Evolutionary conservation across 2,888 invertebrate species (phyloP).

Genomic region (Brenthis hecate): DNA sequence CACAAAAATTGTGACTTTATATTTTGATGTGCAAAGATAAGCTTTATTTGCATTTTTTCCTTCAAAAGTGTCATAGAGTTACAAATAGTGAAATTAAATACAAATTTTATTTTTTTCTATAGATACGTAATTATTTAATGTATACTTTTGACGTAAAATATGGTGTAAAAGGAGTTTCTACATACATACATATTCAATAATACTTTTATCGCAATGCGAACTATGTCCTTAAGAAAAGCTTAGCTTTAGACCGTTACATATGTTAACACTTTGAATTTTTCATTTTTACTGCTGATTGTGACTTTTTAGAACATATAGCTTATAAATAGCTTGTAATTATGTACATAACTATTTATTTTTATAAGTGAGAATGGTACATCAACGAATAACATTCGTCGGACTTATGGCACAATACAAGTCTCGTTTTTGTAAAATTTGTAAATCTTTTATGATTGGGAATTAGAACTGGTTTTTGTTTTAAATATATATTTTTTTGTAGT

Average conservation of each 20-base stretch:
- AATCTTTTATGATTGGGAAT: not conserved
- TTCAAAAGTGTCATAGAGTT: too few relatives aligned
- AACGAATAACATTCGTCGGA: slow-evolving; percentile 13
- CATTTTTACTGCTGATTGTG: slow-evolving; percentile 1
- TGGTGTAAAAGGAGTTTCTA: too few relatives aligned
- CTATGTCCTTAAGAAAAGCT: slow-evolving; percentile 18
- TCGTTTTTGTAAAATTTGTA: slow-evolving; percentile 12
- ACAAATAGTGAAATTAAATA: too few relatives aligned
- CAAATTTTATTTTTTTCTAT: too few relatives aligned
- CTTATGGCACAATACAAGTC: slow-evolving; percentile 21
- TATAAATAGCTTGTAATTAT: slow-evolving; percentile 33
- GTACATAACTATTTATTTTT: slow-evolving; percentile 31
- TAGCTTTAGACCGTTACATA: slow-evolving; percentile 22
- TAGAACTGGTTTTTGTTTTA: slow-evolving; percentile 1
- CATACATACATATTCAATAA: not conserved
- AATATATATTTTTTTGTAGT: slow-evolving; percentile 3
- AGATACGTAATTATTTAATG: too few relatives aligned
- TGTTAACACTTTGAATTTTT: slow-evolving; percentile 15
- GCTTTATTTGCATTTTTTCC: too few relatives aligned
- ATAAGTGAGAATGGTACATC: slow-evolving; percentile 23
- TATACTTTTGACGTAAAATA: too few relatives aligned
- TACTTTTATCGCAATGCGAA: slow-evolving; percentile 5
- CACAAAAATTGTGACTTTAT: too few relatives aligned
- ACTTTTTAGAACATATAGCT: slow-evolving; percentile 16
- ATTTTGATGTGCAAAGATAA: too few relatives aligned